Percentiles rank a stretch among this genome's conserved stretches.
These are phyloP conservation scores for Elysia crispata DNA, from an alignment of 2,888 invertebrate genomes.

Conservation along the genomic window DNA sequence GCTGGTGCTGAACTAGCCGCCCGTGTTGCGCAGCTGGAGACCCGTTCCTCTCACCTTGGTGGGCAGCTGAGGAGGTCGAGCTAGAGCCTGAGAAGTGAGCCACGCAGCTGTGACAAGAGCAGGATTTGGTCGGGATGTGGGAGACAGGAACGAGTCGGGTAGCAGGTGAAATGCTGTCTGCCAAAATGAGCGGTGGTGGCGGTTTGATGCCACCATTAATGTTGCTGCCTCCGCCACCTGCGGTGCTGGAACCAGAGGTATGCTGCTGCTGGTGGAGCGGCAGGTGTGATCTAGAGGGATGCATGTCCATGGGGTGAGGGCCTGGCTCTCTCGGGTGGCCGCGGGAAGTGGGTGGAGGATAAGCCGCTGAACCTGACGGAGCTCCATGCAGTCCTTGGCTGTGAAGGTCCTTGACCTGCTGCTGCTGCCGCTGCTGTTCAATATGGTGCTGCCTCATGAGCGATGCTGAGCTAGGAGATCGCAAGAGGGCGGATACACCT, in stretches of 20 bases:
- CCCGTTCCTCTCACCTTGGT: too few relatives aligned
- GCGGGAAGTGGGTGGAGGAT: neutral
- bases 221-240: too few relatives aligned
- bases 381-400: neutral
- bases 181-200: constrained; percentile 36
- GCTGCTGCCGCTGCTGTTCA: neutral
- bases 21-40: too few relatives aligned
- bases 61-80: neutral
- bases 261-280: neutral
- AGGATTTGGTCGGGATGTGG: constrained; percentile 43
- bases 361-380: neutral
- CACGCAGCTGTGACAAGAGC: constrained; percentile 40
- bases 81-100: constrained; percentile 23
- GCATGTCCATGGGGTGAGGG: neutral
- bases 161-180: neutral
- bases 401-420: neutral
- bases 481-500: neutral
- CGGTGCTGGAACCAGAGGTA: neutral
- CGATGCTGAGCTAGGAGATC: neutral
- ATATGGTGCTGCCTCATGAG: neutral
- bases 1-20: too few relatives aligned
- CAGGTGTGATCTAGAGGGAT: neutral
- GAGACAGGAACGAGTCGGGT: constrained; percentile 20
- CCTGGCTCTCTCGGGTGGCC: constrained; percentile 26
- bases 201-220: neutral